Evolutionary conservation across 2,797 vertebrate genomes (phyloP).

Genomic region (Phoeniculus purpureus): DNA sequence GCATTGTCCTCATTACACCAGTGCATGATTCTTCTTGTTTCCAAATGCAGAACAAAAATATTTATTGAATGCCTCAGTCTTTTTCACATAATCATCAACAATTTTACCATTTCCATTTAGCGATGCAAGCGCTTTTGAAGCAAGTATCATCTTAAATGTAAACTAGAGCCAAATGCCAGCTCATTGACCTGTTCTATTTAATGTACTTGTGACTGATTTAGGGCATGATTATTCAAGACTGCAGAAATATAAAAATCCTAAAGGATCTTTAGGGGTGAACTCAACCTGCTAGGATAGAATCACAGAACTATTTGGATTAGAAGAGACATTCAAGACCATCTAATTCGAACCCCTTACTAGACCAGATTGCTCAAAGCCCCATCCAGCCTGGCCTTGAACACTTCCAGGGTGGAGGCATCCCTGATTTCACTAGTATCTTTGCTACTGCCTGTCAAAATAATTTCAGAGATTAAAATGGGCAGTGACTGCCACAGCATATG

Average conservation of each 20-base stretch:
- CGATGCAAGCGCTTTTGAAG: conserved; percentile 3
- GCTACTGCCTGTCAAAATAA: not conserved
- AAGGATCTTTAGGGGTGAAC: not conserved
- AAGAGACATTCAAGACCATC: not conserved
- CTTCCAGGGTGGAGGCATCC: not conserved
- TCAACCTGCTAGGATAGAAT: not conserved
- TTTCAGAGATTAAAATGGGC: conserved; percentile 19
- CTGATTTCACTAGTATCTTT: not conserved
- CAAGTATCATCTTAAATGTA: not conserved
- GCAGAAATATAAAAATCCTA: conserved; percentile 8
- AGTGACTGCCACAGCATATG: not conserved
- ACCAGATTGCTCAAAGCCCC: not conserved
- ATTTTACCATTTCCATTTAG: not conserved
- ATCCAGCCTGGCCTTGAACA: not conserved
- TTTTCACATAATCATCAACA: conserved; percentile 22
- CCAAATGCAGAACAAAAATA: conserved; percentile 39
- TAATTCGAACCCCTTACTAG: not conserved
- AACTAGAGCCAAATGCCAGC: conserved; percentile 13
- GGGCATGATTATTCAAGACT: not conserved
- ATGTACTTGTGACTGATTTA: not conserved
- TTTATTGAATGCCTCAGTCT: conserved; percentile 28
- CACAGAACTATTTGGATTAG: not conserved
- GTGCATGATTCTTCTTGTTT: conserved; percentile 8
- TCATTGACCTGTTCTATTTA: not conserved
- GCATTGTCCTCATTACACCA: conserved; percentile 9